phyloP scores from a whole-genome alignment of 2,888 invertebrate species.

The Agrenia bidenticulata region DNA sequence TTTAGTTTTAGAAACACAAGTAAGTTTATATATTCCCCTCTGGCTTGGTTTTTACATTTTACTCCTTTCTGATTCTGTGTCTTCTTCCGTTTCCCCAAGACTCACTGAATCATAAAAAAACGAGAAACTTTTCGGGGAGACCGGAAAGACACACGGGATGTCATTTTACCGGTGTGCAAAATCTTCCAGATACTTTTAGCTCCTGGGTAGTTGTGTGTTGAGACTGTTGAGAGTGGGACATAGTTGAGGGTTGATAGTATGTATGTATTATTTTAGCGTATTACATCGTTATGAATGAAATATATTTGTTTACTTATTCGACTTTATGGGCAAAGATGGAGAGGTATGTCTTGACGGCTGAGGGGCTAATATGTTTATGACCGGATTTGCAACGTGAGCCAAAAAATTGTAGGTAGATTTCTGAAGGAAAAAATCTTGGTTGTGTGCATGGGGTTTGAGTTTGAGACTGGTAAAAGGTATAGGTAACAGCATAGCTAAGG shows the following conservation, averaged over 20 bases:
- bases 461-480: no score
- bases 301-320: slow-evolving; percentile 9
- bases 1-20: no score
- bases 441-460: no score
- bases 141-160: slow-evolving; percentile 26
- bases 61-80: slow-evolving; percentile 21
- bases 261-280: slow-evolving; percentile 4
- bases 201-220: no score
- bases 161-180: slow-evolving; percentile 3
- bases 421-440: no score
- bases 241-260: no score
- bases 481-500: no score
- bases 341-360: not conserved
- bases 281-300: slow-evolving; percentile 9
- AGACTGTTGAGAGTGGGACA: no score
- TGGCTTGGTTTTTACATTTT: slow-evolving; percentile 10
- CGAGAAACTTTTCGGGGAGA: slow-evolving; percentile 19
- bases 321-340: slow-evolving; percentile 2
- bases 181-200: not conserved
- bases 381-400: slow-evolving; percentile 11
- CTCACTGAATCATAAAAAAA: slow-evolving; percentile 41
- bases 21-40: no score
- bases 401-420: slow-evolving; percentile 7
- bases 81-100: slow-evolving; percentile 31
- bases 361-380: slow-evolving; percentile 12